These are phyloP conservation scores for Urosaurus nigricauda DNA, from an alignment of 2,797 vertebrate species.

Conservation along the genomic window DNA sequence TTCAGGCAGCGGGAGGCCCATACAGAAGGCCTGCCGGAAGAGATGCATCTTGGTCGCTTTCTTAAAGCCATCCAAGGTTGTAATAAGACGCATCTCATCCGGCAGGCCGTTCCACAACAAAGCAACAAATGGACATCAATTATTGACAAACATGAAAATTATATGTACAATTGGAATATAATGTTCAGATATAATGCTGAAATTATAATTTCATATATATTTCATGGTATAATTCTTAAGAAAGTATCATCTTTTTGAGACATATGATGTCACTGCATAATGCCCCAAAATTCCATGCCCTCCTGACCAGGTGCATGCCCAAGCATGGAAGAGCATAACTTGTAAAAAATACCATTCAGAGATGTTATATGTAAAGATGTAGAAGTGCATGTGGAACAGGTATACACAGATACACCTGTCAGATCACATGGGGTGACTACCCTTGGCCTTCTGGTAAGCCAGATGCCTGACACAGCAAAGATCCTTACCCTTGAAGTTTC, in stretches of 20 bases:
- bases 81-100: too few species aligned
- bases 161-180: neutral
- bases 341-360: neutral
- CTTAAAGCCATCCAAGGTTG: too few species aligned
- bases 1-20: too few species aligned
- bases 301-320: too few species aligned
- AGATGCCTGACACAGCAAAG: neutral
- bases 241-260: too few species aligned
- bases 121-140: neutral
- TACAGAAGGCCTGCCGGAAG: too few species aligned
- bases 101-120: too few species aligned
- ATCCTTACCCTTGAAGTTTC: neutral
- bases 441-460: neutral
- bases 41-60: too few species aligned
- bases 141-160: neutral
- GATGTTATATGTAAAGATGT: neutral
- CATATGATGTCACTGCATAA: too few species aligned
- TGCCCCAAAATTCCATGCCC: too few species aligned
- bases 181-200: neutral
- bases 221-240: too few species aligned
- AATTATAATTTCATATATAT: neutral
- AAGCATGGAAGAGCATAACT: neutral
- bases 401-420: neutral
- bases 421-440: neutral
- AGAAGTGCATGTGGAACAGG: neutral